A percentile compares a stretch with the other conserved stretches of the same genome.
These are phyloP conservation scores for Hecatera dysodea DNA, from an alignment of 2,888 invertebrate genomes.

Conservation along the genomic window DNA sequence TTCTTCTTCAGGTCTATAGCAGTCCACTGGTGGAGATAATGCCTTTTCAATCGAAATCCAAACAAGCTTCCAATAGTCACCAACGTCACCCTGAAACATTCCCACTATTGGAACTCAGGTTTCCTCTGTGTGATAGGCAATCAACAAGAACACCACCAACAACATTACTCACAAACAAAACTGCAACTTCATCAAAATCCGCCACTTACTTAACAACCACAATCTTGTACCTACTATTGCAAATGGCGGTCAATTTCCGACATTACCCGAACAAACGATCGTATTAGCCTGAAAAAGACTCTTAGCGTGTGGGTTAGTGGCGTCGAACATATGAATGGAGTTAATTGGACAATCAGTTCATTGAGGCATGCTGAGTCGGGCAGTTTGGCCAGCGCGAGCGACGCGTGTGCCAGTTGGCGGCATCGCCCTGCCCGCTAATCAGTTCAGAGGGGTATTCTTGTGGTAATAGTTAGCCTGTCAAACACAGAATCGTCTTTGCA, in stretches of 20 bases:
- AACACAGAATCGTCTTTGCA: slow-evolving; percentile 52
- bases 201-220: slow-evolving; percentile 47
- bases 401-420: slow-evolving; percentile 86
- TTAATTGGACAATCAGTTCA: slow-evolving; percentile 87
- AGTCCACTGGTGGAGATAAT: neutral
- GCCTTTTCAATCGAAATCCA: neutral
- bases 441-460: slow-evolving; percentile 75
- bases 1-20: neutral
- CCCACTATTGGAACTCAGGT: neutral
- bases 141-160: neutral
- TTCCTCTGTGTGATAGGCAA: neutral
- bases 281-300: slow-evolving; percentile 79
- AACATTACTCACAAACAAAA: slow-evolving; percentile 27
- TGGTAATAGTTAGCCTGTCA: slow-evolving; percentile 63
- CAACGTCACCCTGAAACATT: neutral
- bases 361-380: slow-evolving; percentile 83
- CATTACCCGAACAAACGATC: slow-evolving; percentile 75
- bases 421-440: slow-evolving; percentile 78
- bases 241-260: slow-evolving; percentile 72
- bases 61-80: neutral
- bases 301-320: slow-evolving; percentile 76
- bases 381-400: slow-evolving; percentile 82
- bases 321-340: slow-evolving; percentile 85
- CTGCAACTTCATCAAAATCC: slow-evolving; percentile 27
- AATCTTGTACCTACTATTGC: slow-evolving; percentile 48